Base-by-base conservation (phyloP, 2,888 invertebrate genomes). In the Coronaproctus castanopsis region DNA sequence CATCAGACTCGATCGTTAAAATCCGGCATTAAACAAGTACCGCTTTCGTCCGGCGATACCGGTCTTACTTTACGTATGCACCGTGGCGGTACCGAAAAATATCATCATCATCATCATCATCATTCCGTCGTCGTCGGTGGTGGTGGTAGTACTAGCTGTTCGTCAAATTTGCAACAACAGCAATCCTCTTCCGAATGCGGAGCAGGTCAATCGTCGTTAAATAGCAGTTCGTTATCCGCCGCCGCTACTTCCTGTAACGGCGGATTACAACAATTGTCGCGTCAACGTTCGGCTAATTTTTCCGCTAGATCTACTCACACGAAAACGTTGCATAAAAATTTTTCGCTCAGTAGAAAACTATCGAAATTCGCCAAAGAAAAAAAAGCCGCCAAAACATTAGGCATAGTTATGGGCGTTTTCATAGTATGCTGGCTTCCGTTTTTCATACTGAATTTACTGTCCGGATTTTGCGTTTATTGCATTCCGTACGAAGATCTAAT, bases 391-490 rank as follows among this genome's bases (percentile, higher is more conserved):
- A 95, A 95, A 74, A 96, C 95, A 8, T 75, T 96, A 65, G 95
- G 93, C 55, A 93, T 95, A 70, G 93, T 95, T 67, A 92, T 95
- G 85, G 93, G 93, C 61, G 90, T 91, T 14, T 95, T 95, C 72
- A 92, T 95, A 69, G 82, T 93, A 66, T 96, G 95, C 72, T 96
- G 95, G 95, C 77, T 95, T 67, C 96, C 96, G 62, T 96, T 96
- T 75, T 96, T 96, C 72, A 89, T 95, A 64, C 88, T 90, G 65
- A 95, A 95, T 73, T 76, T 96, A 59, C 75, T 93, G 68, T 87
- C 88, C 54, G 95, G 92, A 20, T 85, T 96, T 70, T 89, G 91
- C 73, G 78, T 83, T 63, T 80, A 83, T 68, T 91, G 91, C 73
- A 87, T 91, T 66, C 82, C 85, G 73, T 60, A 63, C 21, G 88